phyloP scores from a whole-genome alignment of 2,888 invertebrate genomes.

The Zaprionus obscuricornis region DNA sequence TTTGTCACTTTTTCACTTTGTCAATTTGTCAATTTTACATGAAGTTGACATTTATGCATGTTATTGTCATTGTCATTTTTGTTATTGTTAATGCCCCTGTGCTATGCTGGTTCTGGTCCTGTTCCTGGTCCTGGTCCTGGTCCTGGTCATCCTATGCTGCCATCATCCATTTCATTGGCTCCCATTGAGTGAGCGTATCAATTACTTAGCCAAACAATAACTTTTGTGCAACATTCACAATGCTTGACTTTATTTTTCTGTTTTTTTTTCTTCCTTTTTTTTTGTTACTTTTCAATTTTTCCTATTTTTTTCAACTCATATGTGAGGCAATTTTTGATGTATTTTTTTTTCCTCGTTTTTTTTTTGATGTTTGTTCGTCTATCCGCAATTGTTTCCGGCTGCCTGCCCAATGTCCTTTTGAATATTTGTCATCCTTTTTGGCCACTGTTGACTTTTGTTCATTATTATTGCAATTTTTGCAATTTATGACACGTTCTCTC shows the following conservation, averaged over 20 bases:
- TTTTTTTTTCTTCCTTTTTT: not conserved
- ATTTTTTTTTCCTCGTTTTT: not conserved
- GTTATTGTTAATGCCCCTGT: conserved; percentile 51
- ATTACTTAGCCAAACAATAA: conserved; percentile 73
- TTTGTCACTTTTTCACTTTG: conserved; percentile 3
- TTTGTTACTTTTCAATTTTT: conserved; percentile 2
- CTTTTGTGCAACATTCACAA: conserved; percentile 60
- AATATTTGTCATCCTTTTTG: conserved; percentile 31
- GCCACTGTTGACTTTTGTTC: conserved; percentile 49
- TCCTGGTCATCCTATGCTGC: conserved; percentile 17
- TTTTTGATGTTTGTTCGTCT: too few species aligned
- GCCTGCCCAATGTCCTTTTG: conserved; percentile 6
- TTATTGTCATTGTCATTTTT: conserved; percentile 40
- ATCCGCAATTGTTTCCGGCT: conserved; percentile 43
- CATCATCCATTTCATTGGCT: conserved; percentile 15
- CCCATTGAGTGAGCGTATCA: conserved; percentile 67
- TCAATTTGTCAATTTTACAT: conserved; percentile 59
- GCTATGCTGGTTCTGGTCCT: too few species aligned
- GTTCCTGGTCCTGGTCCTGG: too few species aligned
- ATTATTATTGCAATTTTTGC: conserved; percentile 50
- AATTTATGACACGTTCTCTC: conserved; percentile 62
- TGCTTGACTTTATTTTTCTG: conserved; percentile 27
- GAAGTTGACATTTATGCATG: conserved; percentile 67
- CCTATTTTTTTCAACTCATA: too few species aligned
- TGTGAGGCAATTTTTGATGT: not conserved